Base-by-base conservation (phyloP, 2,888 invertebrate genomes). In the Eupithecia insigniata region DNA sequence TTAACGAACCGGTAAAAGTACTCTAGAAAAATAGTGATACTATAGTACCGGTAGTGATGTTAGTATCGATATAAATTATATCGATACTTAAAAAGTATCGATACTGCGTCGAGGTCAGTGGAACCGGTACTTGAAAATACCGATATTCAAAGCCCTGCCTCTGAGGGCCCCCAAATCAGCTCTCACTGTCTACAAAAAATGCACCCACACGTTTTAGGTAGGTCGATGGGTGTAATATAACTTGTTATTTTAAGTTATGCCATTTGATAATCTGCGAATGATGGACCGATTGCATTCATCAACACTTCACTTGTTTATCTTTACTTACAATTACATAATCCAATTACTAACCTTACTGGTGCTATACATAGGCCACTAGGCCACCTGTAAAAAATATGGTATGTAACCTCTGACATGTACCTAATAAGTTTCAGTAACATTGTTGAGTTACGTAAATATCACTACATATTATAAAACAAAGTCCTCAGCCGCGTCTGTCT, bases 291-390 rank as follows among this genome's bases (percentile, higher is more conserved):
- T 62, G 62, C 62, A 34, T 62, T 36, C 34, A 62, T 36, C 62
- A 36, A 22, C 62, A 22, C 62, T 62, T 62, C 36, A 26, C 30
- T 61, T 61, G 16, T 61, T 51, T 60, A 18, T 62, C 18, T 36
- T 62, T 34, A 62, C 62, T 4, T 36, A 58, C n/a, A 16, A 32
- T 62, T 62, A 62, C 36, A 36, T 22, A 62, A 62, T 62, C 14
- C 62, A 62, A 34, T 62, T 62, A 62, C n/a, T 34, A 62, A 60
- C 6, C 18, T 60, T 18, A 18, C 34, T 36, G 36, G 22, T 51
- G 10, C 51, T 12, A 51, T 30, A 8, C n/a, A 62, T 8, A 34
- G 46, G n/a, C n/a, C 46, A 46, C 18, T 10, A 34, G 18, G 43
- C 62, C 62, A 62, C 36, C 22, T 22, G 36, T 62, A 1, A 22